phyloP scores from a whole-genome alignment of 2,888 invertebrate species.

The Caenorhabditis virilis region DNA sequence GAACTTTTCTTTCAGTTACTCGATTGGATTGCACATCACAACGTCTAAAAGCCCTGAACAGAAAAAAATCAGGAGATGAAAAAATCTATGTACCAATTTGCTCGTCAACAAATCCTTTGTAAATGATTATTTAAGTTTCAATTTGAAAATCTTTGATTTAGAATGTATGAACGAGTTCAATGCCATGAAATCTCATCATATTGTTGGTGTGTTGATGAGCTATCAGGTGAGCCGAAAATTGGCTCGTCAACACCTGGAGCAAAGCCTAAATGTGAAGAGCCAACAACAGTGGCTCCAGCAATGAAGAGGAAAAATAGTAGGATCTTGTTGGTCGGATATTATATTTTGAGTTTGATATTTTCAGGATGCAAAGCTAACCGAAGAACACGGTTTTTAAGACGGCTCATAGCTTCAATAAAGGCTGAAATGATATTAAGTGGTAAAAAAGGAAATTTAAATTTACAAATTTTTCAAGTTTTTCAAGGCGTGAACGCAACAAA shows the following conservation, averaged over 20 bases:
- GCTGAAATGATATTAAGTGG: constrained; percentile 50
- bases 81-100: constrained; percentile 41
- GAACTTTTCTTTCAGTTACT: constrained; percentile 3
- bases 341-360: too few species aligned
- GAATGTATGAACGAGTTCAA: constrained; percentile 83
- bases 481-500: constrained; percentile 18
- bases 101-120: constrained; percentile 34
- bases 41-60: constrained; percentile 30
- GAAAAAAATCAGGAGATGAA: constrained; percentile 21
- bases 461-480: not conserved
- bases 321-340: too few species aligned
- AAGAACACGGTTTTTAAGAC: constrained; percentile 32
- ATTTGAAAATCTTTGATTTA: constrained; percentile 69
- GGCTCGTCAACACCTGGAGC: constrained; percentile 70
- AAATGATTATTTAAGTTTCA: not conserved
- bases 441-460: constrained; percentile 3
- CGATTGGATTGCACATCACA: constrained; percentile 45
- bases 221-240: constrained; percentile 84
- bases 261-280: not conserved
- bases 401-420: constrained; percentile 35
- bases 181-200: constrained; percentile 77
- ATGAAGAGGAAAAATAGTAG: constrained; percentile 27
- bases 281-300: constrained; percentile 18
- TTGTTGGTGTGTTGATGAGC: constrained; percentile 91
- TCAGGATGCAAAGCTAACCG: constrained; percentile 35